phyloP scores from a whole-genome alignment of 2,113 vertebrate genomes.

The Copsychus sechellarum region DNA sequence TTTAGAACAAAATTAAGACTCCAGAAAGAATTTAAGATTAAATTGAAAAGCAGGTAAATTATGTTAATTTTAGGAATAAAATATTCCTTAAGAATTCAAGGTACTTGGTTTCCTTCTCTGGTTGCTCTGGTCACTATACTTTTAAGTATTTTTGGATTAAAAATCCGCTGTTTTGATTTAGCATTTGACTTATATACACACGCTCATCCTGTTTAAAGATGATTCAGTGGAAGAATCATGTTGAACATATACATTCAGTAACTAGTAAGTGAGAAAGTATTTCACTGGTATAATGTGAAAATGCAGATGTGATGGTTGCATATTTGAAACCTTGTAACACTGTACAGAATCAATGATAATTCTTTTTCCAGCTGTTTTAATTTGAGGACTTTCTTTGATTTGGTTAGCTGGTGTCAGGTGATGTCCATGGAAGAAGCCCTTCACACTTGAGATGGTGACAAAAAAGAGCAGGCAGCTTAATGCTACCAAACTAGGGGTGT shows the following conservation, averaged over 20 bases:
- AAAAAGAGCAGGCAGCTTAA: constrained; percentile 68
- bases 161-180: not conserved
- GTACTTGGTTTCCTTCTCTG: not conserved
- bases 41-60: not conserved
- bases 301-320: not conserved
- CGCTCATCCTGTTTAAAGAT: constrained; percentile 1
- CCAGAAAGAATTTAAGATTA: not conserved
- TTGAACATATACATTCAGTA: not conserved
- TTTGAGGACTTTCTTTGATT: constrained; percentile 40
- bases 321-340: not conserved
- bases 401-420: constrained; percentile 44
- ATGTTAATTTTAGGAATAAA: not conserved
- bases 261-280: not conserved
- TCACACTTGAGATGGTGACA: constrained; percentile 64
- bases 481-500: constrained; percentile 82
- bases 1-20: not conserved
- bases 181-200: not conserved
- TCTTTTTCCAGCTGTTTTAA: constrained; percentile 11
- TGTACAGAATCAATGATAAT: not conserved
- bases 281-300: not conserved
- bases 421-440: constrained; percentile 45
- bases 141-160: not conserved
- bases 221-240: accelerated
- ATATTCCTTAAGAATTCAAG: not conserved
- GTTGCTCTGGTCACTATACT: not conserved